Base-by-base conservation (phyloP, 2,888 invertebrate genomes). In the Unio delphinus region DNA sequence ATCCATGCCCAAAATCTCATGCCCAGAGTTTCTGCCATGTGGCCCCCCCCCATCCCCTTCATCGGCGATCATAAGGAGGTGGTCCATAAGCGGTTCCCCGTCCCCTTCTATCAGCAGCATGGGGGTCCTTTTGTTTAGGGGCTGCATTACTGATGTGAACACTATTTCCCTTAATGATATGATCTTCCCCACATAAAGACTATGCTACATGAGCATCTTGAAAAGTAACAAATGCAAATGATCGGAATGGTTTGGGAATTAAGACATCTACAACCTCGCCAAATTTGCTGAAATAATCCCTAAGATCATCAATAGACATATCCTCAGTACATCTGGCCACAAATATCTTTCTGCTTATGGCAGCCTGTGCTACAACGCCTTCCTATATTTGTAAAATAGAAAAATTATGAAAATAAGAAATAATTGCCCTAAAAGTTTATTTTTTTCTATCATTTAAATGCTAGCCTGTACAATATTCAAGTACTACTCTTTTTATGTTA, bases 241-340 rank as follows among this genome's bases (percentile, higher is more conserved):
- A 90, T 67, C 92, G 83, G 91, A 97, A 97, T 70, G 97, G 97
- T 89, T 96, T 95, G 45, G 97, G 97, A 80, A 98, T 96, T 92
- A 97, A 98, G 65, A 97, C 97, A 92, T 98, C 97, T 63, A 96
- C 96, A 65, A 97, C 96, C 92, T 96, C 96, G 79, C 96, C 97
- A 91, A 93, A 96, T 91, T 95, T 95, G 68, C 94, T 93, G 78
- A 90, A 90, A 92, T 96, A 97, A 82, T 95, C 95, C 81, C 95
- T 93, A 70, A 98, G 92, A 90, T 96, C 96, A 82, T 96, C 96
- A 65, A 95, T 94, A 26, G 95, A 94, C 89, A 97, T 94, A 88
- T 96, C 96, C 92, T 97, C 97, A 56, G 96, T 96, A 89, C 97
- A 23, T 23, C 23, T 23, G 23, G 23, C 23, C 23, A 23, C 23